phyloP scores from a whole-genome alignment of 2,888 invertebrate genomes.

The Lasius fuliginosus region DNA sequence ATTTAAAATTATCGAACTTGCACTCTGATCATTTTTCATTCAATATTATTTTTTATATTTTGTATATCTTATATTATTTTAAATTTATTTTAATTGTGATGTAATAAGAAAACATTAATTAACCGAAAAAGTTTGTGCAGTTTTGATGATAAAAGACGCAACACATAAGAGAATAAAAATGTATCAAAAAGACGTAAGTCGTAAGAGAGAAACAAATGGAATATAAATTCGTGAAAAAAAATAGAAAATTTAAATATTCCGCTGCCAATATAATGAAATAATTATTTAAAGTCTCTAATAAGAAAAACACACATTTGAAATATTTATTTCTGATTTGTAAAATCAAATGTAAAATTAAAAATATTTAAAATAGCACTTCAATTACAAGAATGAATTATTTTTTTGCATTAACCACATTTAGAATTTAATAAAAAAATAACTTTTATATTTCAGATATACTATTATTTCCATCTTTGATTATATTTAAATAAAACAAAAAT shows the following conservation, averaged over 20 bases:
- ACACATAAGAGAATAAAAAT: not conserved
- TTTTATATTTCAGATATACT: not conserved
- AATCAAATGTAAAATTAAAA: not conserved
- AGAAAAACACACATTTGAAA: not conserved
- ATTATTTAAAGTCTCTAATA: not conserved
- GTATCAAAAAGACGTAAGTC: not conserved
- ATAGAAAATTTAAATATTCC: not conserved
- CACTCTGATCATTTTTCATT: not conserved
- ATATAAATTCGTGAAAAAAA: not conserved
- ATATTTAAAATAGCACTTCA: not conserved
- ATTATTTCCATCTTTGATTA: not conserved
- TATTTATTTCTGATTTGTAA: not conserved
- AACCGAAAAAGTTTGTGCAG: not conserved
- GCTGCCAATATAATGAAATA: not conserved
- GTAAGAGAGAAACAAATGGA: not conserved
- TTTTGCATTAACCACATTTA: not conserved
- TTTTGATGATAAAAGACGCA: not conserved
- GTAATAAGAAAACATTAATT: not conserved
- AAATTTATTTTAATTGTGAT: not conserved
- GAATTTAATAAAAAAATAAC: not conserved
- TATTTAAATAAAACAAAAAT: not conserved
- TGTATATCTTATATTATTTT: not conserved
- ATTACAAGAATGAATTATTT: not conserved
- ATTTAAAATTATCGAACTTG: not conserved
- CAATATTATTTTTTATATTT: not conserved